A percentile compares a stretch with the other conserved stretches of the same genome.
Conservation (phyloP, 2,888 invertebrate genomes). For the Trypoxylon attenuatum region DNA sequence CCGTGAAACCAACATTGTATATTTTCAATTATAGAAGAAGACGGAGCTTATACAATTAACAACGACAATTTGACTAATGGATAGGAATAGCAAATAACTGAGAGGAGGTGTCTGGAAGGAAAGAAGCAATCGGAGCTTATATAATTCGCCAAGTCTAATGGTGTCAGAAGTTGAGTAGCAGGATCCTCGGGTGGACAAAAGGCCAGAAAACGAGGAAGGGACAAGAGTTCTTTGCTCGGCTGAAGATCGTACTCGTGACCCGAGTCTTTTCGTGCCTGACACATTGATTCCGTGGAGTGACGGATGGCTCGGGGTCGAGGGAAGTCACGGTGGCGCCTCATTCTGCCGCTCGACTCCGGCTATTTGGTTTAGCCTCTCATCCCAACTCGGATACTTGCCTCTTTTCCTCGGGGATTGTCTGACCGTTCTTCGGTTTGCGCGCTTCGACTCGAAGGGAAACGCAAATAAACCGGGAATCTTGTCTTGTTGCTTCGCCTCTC, state of each 20-base stretch:
- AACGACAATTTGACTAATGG: too few relatives aligned
- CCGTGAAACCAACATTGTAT: too few relatives aligned
- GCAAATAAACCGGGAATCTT: slow-evolving; percentile 47
- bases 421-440: slow-evolving; percentile 36
- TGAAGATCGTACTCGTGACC: slow-evolving; percentile 57
- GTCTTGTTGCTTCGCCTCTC: slow-evolving; percentile 13
- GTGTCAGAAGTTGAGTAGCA: slow-evolving; percentile 29
- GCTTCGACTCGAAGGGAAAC: slow-evolving; percentile 50
- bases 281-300: slow-evolving; percentile 63
- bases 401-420: slow-evolving; percentile 17
- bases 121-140: slow-evolving; percentile 31
- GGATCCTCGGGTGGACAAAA: slow-evolving; percentile 37
- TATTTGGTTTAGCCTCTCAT: slow-evolving; percentile 54
- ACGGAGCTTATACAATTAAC: too few relatives aligned
- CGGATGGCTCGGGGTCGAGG: slow-evolving; percentile 59
- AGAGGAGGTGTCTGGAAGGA: too few relatives aligned
- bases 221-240: slow-evolving; percentile 28
- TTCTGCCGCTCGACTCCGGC: slow-evolving; percentile 34
- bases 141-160: slow-evolving; percentile 40
- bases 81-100: too few relatives aligned
- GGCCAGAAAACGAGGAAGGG: slow-evolving; percentile 14
- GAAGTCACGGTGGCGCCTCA: slow-evolving; percentile 61
- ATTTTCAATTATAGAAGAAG: too few relatives aligned
- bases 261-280: slow-evolving; percentile 56
- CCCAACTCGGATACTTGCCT: slow-evolving; percentile 26